Base-by-base conservation (phyloP, 2,888 invertebrate genomes). In the Calliopum simillimum region DNA sequence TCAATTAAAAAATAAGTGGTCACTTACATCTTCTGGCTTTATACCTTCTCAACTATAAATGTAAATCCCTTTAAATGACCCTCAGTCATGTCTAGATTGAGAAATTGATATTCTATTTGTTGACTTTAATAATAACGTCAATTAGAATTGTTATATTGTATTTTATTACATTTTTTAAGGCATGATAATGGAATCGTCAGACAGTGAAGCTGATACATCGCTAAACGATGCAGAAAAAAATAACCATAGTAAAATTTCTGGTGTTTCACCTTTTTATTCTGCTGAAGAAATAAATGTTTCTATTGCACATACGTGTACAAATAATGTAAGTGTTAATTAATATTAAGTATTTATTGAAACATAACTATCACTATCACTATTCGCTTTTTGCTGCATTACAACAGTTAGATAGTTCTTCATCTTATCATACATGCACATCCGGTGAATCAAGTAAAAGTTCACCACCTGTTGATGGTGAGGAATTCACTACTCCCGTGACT, bases 181-280 rank as follows among this genome's bases (percentile, higher is more conserved):
- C 72, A 73, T 77, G 63, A 78, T 81, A 43, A 74, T 77, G 77
- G 86, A 84, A 73, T 83, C 82, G 2, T 84, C 85, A 2, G 87
- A 86, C 71, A 85, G 85, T 70, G 87, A 86, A 75, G 81, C 82
- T 3, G 87, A 86, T 67, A 80, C 80, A 0, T 85, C 84, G 6
- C 71, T 79, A 0, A 82, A 81, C 21, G 81, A 82, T 56, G 79
- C 78, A 0, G 84, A 84, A 23, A 82, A 81, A 72, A 78, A 76
- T 12, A 86, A 87, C 78, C 88, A 87, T 65, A 88, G 87, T 67
- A 86, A 86, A 75, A 86, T 94, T 71, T 94, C 94, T 25, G 94
- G 94, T 1, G 89, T 94, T 16, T 90, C 90, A 67, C 92, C 93
- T 0, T 93, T 94, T 79, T 89, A 91, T 79, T 93, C 93, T 65